Evolutionary conservation across 2,888 invertebrate genomes (phyloP), one percentile per base, ranked within the genome.

Genomic region (Spilarctia lutea): DNA sequence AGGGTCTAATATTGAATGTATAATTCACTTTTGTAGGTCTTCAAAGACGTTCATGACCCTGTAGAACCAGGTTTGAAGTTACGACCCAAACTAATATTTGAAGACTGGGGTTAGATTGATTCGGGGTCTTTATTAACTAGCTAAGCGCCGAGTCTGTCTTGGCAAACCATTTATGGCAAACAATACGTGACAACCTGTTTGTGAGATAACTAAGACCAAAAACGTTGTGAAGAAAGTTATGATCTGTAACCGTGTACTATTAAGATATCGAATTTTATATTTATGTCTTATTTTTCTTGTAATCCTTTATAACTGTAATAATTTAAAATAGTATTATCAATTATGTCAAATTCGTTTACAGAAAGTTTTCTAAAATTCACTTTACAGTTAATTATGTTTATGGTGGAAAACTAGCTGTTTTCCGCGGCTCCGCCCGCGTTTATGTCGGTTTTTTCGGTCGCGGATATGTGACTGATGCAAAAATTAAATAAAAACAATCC

Each of bases 41-140:
- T 71, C 42, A 45, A 30, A 13, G 33, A 65, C 45, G n/a, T 65
- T 71, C 33, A 71, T 71, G 65, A 48, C 63, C 48, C 18, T 65
- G 65, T 48, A 71, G 30, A 16, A n/a, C 56, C 30, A 20, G 20
- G 48, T 11, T 48, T 71, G 63, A 30, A 30, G 60, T 30, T 6
- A 30, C 30, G 16, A 27, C 60, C 60, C 60, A 63, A 71, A 71
- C 71, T 71, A 71, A 71, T 71, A 71, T 71, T 71, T 71, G 30
- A 20, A 39, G 65, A 3, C 48, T 48, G 20, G 11, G 18, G 48
- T 2, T 65, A 16, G 71, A 48, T 48, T 71, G 71, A 33, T 71
- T 65, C 48, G 48, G 20, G 52, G 45, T 65, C 65, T 45, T 65
- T 48, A 71, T 71, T 71, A 48, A 48, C 4, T 30, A 30, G 27